A percentile compares a stretch with the other conserved stretches of the same genome.
phyloP scores from a whole-genome alignment of 1,140 invertebrate species.

The Pogonus chalceus region DNA sequence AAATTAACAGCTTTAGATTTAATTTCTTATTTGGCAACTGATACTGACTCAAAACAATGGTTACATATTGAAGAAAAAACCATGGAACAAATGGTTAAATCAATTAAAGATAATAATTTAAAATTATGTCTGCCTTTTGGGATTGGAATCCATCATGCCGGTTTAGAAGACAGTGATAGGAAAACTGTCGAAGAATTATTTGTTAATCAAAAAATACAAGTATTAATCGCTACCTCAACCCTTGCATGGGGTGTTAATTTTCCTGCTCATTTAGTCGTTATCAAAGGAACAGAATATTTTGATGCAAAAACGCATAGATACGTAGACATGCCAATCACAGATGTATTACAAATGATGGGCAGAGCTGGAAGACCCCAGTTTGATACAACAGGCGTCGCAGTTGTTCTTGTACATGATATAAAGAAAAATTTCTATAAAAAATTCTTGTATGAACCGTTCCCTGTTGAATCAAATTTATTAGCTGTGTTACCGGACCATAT shows the following conservation, averaged over 20 bases:
- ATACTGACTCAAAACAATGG: conserved; percentile 93
- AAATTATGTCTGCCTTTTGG: conserved; percentile 93
- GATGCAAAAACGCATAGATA: conserved; percentile 95
- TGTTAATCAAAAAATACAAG: conserved; percentile 95
- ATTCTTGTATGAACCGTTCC: conserved; percentile 98
- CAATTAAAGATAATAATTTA: conserved; percentile 82
- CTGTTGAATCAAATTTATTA: conserved; percentile 91
- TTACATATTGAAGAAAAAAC: conserved; percentile 78
- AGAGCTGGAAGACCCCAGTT: conserved; percentile 90
- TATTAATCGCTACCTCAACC: conserved; percentile 95
- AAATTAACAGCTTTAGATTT: conserved; percentile 92
- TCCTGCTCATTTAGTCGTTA: conserved; percentile 82
- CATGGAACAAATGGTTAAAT: conserved; percentile 64
- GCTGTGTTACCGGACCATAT: conserved; percentile 91
- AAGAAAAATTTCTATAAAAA: conserved; percentile 99
- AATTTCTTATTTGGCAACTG: conserved; percentile 84
- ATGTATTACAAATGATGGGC: conserved; percentile 99
- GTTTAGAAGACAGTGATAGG: conserved; percentile 81
- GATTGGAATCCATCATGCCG: conserved; percentile 97
- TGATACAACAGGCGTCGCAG: conserved; percentile 90
- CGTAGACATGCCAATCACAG: conserved; percentile 98
- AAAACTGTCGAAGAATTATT: conserved; percentile 91
- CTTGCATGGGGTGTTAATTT: conserved; percentile 99
- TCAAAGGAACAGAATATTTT: conserved; percentile 89
- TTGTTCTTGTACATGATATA: conserved; percentile 93